Conservation (phyloP, 2,888 invertebrate genomes). For the Stomorhina lunata region DNA sequence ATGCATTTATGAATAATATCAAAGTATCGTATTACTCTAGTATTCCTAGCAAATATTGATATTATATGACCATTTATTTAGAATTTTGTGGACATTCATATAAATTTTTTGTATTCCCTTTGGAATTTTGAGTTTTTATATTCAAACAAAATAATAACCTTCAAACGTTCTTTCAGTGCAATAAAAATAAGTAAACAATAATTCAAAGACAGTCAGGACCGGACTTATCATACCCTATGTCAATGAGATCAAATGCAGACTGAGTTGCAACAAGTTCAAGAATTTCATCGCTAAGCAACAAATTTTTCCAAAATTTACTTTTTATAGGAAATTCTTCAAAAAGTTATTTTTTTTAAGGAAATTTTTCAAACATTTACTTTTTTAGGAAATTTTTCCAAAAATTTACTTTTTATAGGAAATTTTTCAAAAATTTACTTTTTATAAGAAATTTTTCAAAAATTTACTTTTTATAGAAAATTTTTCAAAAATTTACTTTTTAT, state of each 20-base stretch:
- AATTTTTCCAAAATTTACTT: too few species aligned
- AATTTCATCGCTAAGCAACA: too few species aligned
- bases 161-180: slow-evolving; percentile 2
- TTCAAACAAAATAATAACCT: not conserved
- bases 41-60: not conserved
- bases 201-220: not conserved
- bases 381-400: too few species aligned
- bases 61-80: not conserved
- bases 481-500: too few species aligned
- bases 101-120: not conserved
- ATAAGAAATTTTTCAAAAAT: too few species aligned
- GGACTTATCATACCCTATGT: not conserved
- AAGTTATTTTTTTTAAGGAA: too few species aligned
- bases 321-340: too few species aligned
- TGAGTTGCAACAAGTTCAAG: too few species aligned
- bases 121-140: not conserved
- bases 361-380: too few species aligned
- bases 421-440: too few species aligned
- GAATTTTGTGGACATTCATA: not conserved
- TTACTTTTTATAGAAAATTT: too few species aligned
- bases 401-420: too few species aligned
- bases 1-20: not conserved
- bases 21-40: not conserved
- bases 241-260: not conserved
- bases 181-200: not conserved